Percentiles rank a stretch among this genome's conserved stretches.
Evolutionary conservation across 2,797 vertebrate species (phyloP).

Genomic region (Chelonia mydas): DNA sequence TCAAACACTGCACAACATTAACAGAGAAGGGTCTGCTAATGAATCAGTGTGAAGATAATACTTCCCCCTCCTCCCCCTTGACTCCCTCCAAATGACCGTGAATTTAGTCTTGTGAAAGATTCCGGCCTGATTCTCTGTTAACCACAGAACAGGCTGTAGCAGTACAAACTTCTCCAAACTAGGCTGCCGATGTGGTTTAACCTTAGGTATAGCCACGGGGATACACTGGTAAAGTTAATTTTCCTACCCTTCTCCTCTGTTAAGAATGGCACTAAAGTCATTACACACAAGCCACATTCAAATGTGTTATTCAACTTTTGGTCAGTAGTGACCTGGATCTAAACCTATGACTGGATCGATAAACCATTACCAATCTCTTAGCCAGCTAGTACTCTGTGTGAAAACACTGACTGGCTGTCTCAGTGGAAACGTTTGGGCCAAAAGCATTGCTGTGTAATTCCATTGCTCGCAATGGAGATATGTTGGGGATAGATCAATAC

Average conservation of each 20-base stretch:
- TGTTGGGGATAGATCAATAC: rapidly evolving
- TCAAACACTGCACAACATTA: rapidly evolving
- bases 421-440: neutral
- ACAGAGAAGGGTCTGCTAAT: neutral
- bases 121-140: neutral
- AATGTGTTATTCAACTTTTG: neutral
- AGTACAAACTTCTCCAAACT: neutral
- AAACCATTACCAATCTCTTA: neutral
- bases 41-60: neutral
- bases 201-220: rapidly evolving
- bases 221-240: neutral
- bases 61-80: neutral
- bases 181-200: rapidly evolving
- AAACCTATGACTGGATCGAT: neutral
- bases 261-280: neutral
- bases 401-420: neutral
- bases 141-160: neutral
- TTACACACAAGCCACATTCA: neutral
- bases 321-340: neutral
- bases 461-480: neutral
- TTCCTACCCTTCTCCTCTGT: neutral
- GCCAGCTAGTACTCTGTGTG: rapidly evolving
- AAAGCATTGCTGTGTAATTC: neutral
- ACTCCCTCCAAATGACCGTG: neutral
- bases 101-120: neutral